Base-by-base conservation (phyloP, 2,113 vertebrate species). In the Aldabrachelys gigantea region DNA sequence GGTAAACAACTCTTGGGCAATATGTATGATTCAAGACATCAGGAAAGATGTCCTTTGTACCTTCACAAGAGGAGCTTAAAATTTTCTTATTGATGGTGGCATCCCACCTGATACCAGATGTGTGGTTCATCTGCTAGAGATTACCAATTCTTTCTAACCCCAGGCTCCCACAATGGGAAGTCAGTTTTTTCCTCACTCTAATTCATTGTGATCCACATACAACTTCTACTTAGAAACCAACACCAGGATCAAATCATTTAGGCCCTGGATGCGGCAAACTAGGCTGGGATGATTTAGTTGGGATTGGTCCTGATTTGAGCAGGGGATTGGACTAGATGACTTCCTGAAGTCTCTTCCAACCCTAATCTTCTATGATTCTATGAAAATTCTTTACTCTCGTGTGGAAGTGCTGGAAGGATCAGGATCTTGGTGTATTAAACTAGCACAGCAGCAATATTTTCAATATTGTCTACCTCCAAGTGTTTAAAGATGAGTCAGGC, bases 361-460 rank as follows among this genome's bases (percentile, higher is more conserved):
- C 52, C 52, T 53, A 13, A 53, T 19, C 2, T 53, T 53, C 52
- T 19, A 53, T 53, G 52, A 53, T 19, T 53, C 52, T 19, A 53
- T 19, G 17, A 53, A 53, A 53, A 80, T 0, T 1, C 35, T 38
- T 25, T 4, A 59, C 21, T 38, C 2, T 17, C 52, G 0, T 1
- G 4, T 29, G 4, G 49, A 29, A 35, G 62, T 0, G 0, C 5
- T 4, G 31, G 6, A 17, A 35, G 8, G 27, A 31, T 35, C 47
- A 31, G 25, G 11, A 54, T 0, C 1, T 21, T 1, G 1, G 54
- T 27, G 3, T 0, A 4, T 27, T 1, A 31, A 52, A 49, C 53
- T 11, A 59, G 52, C 0, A 0, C 2, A 50, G 4, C 17, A 1
- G 35, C 4, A 54, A 78, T 49, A 50, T 27, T 3, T 2, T 3